Conservation (phyloP, 2,113 vertebrate species). For the Plotosus lineatus region DNA sequence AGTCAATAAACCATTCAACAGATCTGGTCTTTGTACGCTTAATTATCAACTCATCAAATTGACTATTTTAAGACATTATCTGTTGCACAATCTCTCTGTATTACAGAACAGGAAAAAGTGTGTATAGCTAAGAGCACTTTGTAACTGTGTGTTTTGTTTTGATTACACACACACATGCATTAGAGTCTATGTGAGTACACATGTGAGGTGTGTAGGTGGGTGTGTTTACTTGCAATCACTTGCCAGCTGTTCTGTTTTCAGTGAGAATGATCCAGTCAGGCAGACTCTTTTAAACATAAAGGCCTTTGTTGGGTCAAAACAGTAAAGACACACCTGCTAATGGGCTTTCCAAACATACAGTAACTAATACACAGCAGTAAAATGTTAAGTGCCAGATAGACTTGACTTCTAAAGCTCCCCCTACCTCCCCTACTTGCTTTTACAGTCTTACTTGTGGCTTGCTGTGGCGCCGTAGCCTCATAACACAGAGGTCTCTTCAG, state of each 20-base stretch:
- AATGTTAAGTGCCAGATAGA: slow-evolving; percentile 74
- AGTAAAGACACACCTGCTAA: slow-evolving; percentile 84
- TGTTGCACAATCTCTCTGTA: not conserved
- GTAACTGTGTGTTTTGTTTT: not conserved
- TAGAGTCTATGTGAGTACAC: too few species aligned
- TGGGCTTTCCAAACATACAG: slow-evolving; percentile 74
- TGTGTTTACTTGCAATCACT: slow-evolving; percentile 54
- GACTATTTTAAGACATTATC: slow-evolving; percentile 8
- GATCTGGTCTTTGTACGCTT: not conserved
- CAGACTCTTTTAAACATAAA: slow-evolving; percentile 59
- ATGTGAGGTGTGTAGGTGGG: not conserved
- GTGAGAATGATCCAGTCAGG: slow-evolving; percentile 44
- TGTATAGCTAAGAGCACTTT: not conserved
- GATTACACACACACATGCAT: not conserved
- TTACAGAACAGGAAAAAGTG: not conserved
- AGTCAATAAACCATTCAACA: not conserved
- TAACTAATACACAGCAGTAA: slow-evolving; percentile 78
- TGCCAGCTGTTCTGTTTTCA: slow-evolving; percentile 27
- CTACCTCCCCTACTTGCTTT: slow-evolving; percentile 57
- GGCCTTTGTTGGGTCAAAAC: slow-evolving; percentile 75
- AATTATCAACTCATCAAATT: not conserved
- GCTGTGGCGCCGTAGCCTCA: slow-evolving; percentile 81
- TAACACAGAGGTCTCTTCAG: slow-evolving; percentile 83
- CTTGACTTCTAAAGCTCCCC: slow-evolving; percentile 72
- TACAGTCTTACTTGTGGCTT: slow-evolving; percentile 81